Conservation (phyloP, 2,888 invertebrate species). For the Apamea crenata region DNA sequence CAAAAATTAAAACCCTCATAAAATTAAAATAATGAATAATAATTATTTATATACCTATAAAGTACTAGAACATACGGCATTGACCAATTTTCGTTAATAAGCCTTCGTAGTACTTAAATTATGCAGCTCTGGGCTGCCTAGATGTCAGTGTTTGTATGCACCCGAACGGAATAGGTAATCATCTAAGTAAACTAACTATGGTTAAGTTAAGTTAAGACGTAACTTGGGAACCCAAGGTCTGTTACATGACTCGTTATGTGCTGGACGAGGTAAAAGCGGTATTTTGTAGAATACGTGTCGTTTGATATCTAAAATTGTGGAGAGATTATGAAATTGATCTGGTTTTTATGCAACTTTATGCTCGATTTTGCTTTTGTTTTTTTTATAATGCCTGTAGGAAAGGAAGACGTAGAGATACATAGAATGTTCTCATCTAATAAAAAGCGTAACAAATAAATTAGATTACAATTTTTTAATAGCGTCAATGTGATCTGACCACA, state of each 20-base stretch:
- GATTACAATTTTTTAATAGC: neutral
- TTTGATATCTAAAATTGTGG: neutral
- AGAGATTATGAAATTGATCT: neutral
- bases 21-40: slow-evolving; percentile 47
- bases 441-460: neutral
- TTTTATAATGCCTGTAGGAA: neutral
- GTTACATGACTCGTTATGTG: slow-evolving; percentile 49
- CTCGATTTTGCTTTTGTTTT: neutral
- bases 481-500: neutral
- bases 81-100: slow-evolving; percentile 76
- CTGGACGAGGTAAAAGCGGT: slow-evolving; percentile 35
- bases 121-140: slow-evolving; percentile 64
- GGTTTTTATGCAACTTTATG: neutral
- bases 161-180: slow-evolving; percentile 71
- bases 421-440: neutral
- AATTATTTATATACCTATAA: slow-evolving; percentile 59
- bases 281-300: slow-evolving; percentile 26
- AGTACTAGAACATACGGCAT: slow-evolving; percentile 72
- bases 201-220: slow-evolving; percentile 44
- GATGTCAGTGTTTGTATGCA: slow-evolving; percentile 56
- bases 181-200: slow-evolving; percentile 57
- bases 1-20: slow-evolving; percentile 27
- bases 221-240: slow-evolving; percentile 60
- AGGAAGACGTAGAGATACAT: neutral
- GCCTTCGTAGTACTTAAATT: slow-evolving; percentile 63